Evolutionary conservation across 2,797 vertebrate genomes (phyloP), one percentile per base, ranked within the genome.

Genomic region (Selene dorsalis): DNA sequence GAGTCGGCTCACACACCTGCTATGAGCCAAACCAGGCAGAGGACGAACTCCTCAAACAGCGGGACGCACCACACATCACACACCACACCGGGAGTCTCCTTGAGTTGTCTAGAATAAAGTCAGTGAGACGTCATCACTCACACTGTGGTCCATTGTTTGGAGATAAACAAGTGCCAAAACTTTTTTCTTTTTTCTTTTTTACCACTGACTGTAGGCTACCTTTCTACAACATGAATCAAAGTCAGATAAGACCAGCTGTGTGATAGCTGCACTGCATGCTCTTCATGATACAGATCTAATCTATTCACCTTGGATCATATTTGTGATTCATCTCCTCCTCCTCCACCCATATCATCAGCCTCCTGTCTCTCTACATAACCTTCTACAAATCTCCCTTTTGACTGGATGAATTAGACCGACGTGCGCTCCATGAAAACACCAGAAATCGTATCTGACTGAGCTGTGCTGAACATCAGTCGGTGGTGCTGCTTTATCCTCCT

Each of bases 211-310:
- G 69, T 39, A 57, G 53, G 62, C n/a, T n/a, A n/a, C n/a, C n/a
- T 66, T 65, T 32, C 56, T 4, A 48, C 43, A 72, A 56, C 74
- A 92, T 90, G 87, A 91, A 91, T 90, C 84, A 88, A 73, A 88
- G 84, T 84, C 77, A 77, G 85, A 89, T 89, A 87, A 88, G 69
- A 73, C 71, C 35, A 38, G 77, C 80, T 47, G 69, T 79, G 77
- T 56, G 85, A 89, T 63, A 84, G 62, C 89, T 84, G 70, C 41
- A 14, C 69, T 55, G 65, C 69, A 61, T 60, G 68, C 75, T 75
- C 75, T 22, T 61, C 39, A 78, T 70, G 88, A 91, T 91, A 87
- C 39, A 71, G 43, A 92, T 91, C 90, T 89, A 85, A 92, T 92
- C 89, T 85, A 45, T 75, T 91, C 81, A 75, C 77, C 80, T 57